Evolutionary conservation across 2,797 vertebrate genomes (phyloP), one percentile per base, ranked within the genome.

Genomic region (Sylvilagus floridanus): DNA sequence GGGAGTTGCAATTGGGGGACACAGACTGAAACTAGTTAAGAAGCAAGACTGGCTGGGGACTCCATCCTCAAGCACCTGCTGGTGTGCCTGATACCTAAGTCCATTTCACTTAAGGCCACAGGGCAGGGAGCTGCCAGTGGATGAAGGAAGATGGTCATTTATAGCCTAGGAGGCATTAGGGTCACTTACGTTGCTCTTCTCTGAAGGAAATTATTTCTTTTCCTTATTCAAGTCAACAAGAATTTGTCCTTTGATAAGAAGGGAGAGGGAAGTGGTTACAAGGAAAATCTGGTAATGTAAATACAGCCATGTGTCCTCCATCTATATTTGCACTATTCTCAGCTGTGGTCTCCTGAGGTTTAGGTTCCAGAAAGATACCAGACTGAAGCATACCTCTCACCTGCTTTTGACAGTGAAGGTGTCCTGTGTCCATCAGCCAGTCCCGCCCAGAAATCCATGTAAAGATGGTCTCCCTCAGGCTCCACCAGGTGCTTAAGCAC

Each of bases 221-320:
- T 90, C 52, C 88, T 68, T 62, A 42, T 26, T 35, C 60, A 83
- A 81, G 60, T 72, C 78, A 94, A 75, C 54, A 66, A 76, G 11
- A 76, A 54, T 86, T 75, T 90, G 52, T 76, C 79, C 35, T 93
- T 78, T 66, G 30, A 42, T 32, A 30, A 50, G 17, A 86, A 94
- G 30, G 60, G 16, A 89, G 79, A 93, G 24, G 54, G 50, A 66
- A 81, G 16, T 78, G 42, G 21, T 72, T 72, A 32, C 12, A 22
- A 63, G 28, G 77, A 76, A 62, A 60, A 73, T 10, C 30, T 50
- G 10, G 30, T 57, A 28, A 52, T 91, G 52, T 86, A 52, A 47
- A 37, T 90, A 69, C 6, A 84, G 57, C n/a, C 28, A 4, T 5
- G 5, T 75, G 28, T 69, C 50, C 54, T 54, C 42, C 16, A 16